Conservation (phyloP, 2,888 invertebrate genomes). For the Lochmaea capreae region DNA sequence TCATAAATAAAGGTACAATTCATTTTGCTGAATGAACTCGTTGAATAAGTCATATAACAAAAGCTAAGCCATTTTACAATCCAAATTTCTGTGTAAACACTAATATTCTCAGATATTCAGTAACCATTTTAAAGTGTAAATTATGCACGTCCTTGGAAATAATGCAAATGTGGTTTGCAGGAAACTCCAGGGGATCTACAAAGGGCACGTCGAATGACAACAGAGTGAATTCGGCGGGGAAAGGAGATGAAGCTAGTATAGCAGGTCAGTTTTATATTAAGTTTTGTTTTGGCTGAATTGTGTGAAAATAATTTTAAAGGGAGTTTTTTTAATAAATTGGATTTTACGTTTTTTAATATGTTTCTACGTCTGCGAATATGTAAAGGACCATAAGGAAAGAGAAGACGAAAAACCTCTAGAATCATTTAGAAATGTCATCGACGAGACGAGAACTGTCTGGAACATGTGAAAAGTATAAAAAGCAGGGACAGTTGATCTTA, state of each 20-base stretch:
- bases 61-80: constrained; percentile 5
- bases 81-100: constrained; percentile 26
- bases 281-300: background rate
- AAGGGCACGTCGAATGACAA: constrained; percentile 58
- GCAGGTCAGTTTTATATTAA: constrained; percentile 53
- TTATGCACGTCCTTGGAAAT: constrained; percentile 26
- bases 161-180: constrained; percentile 41
- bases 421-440: too few relatives aligned
- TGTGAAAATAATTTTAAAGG: too few relatives aligned
- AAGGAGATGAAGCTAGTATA: constrained; percentile 54
- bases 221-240: constrained; percentile 65
- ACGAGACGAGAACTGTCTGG: too few relatives aligned
- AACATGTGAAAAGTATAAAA: too few relatives aligned
- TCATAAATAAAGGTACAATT: background rate
- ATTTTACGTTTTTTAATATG: too few relatives aligned
- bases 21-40: background rate
- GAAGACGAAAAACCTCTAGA: too few relatives aligned
- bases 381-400: too few relatives aligned
- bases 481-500: too few relatives aligned
- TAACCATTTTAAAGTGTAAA: constrained; percentile 24
- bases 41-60: constrained; percentile 13
- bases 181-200: constrained; percentile 56
- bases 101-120: constrained; percentile 24
- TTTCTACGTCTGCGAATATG: too few relatives aligned
- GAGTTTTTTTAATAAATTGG: too few relatives aligned